phyloP scores from a whole-genome alignment of 2,113 vertebrate species.

The Nipponia nippon region DNA sequence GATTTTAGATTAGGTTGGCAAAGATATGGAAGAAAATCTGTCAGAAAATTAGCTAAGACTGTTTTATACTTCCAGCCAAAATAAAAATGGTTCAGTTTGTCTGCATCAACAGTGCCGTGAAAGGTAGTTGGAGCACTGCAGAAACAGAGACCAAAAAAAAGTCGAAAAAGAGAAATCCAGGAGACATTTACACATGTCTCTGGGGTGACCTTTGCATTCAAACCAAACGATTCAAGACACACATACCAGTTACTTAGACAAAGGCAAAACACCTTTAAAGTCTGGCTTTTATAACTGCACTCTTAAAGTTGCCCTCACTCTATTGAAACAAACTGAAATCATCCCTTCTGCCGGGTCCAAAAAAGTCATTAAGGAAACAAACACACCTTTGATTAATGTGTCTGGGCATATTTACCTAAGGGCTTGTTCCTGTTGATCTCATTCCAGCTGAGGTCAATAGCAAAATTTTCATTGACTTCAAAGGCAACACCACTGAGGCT shows the following conservation, averaged over 20 bases:
- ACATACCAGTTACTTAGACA: not conserved
- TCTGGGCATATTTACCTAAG: conserved; percentile 39
- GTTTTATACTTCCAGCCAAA: not conserved
- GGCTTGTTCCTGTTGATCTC: not conserved
- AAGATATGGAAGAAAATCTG: not conserved
- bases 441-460: conserved; percentile 30
- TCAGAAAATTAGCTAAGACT: not conserved
- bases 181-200: not conserved
- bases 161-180: not conserved
- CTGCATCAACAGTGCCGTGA: not conserved
- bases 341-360: not conserved
- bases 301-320: not conserved
- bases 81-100: not conserved
- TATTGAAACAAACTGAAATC: not conserved
- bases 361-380: conserved; percentile 50
- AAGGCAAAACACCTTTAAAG: not conserved
- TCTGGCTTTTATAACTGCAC: not conserved
- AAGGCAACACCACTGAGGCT: not conserved
- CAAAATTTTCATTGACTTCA: conserved; percentile 45
- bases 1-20: not conserved
- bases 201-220: not conserved
- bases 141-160: not conserved
- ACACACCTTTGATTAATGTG: conserved; percentile 45
- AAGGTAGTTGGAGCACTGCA: not conserved
- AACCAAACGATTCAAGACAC: not conserved